These are phyloP conservation scores for Drosophila barbarae DNA, from an alignment of 2,888 invertebrate genomes.

Conservation along the genomic window DNA sequence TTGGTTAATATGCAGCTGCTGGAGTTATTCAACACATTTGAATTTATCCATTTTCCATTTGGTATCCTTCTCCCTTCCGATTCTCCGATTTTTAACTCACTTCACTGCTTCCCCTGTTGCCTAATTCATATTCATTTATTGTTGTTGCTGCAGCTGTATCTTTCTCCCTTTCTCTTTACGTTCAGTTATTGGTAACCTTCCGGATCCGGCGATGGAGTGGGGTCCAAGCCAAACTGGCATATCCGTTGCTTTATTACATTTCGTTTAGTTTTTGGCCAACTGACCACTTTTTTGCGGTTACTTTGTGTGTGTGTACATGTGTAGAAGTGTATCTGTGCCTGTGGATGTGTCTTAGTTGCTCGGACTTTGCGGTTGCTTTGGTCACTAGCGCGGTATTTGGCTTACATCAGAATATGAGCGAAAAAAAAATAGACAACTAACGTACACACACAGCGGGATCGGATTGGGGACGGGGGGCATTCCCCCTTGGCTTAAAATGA, in stretches of 20 bases:
- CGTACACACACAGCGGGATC: conserved; percentile 3
- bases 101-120: conserved; percentile 34
- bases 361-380: conserved; percentile 51
- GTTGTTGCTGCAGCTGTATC: conserved; percentile 46
- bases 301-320: conserved; percentile 56
- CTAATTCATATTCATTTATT: conserved; percentile 73
- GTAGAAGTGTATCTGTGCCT: conserved; percentile 21
- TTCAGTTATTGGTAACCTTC: conserved; percentile 7
- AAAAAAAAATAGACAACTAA: conserved; percentile 1
- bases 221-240: conserved; percentile 68
- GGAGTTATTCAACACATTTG: conserved; percentile 12
- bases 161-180: conserved; percentile 28
- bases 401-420: conserved; percentile 34
- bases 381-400: conserved; percentile 50
- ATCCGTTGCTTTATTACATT: conserved; percentile 73
- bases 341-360: conserved; percentile 40
- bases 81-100: conserved; percentile 9
- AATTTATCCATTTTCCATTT: conserved; percentile 12
- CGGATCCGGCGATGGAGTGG: conserved; percentile 20
- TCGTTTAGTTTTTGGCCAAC: conserved; percentile 74
- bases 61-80: conserved; percentile 9
- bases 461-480: neutral
- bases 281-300: conserved; percentile 72
- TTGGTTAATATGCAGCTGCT: neutral
- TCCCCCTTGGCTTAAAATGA: conserved; percentile 55